Percentiles rank a stretch among this genome's conserved stretches.
Conservation (phyloP, 2,797 vertebrate genomes). For the Neosilurus hyrtlii region DNA sequence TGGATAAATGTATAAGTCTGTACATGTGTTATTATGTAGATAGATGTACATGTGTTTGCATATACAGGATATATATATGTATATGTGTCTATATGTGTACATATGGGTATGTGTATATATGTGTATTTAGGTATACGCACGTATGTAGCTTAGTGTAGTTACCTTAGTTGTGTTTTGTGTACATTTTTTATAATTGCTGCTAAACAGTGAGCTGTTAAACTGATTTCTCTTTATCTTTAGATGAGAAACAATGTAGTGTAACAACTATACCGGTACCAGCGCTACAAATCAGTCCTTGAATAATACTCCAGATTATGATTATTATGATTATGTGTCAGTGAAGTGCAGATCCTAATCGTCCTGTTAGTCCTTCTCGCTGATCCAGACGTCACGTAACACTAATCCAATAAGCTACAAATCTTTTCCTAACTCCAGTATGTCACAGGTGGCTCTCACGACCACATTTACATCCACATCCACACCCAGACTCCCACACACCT, state of each 20-base stretch:
- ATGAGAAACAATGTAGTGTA: background rate
- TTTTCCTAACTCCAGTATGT: slow-evolving; percentile 27
- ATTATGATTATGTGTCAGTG: background rate
- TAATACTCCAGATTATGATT: background rate
- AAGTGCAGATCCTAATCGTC: background rate
- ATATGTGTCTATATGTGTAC: too few species aligned
- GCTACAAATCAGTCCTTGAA: background rate
- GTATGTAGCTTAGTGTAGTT: too few species aligned
- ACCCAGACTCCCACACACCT: slow-evolving; percentile 15
- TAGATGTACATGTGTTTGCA: too few species aligned
- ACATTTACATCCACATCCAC: slow-evolving; percentile 8
- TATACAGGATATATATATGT: too few species aligned
- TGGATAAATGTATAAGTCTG: too few species aligned
- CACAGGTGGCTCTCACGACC: slow-evolving; percentile 32
- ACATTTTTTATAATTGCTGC: too few species aligned
- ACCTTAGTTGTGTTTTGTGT: too few species aligned
- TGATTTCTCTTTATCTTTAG: too few species aligned
- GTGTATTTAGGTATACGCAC: too few species aligned
- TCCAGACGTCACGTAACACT: background rate
- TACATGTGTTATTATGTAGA: too few species aligned
- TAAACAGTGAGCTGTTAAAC: too few species aligned
- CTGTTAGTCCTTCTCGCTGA: background rate
- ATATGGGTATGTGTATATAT: too few species aligned
- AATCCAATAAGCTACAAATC: background rate
- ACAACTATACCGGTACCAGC: background rate